A percentile compares a stretch with the other conserved stretches of the same genome.
These are phyloP conservation scores for Barypeithes pellucidus DNA, from an alignment of 2,888 invertebrate genomes.

Conservation along the genomic window DNA sequence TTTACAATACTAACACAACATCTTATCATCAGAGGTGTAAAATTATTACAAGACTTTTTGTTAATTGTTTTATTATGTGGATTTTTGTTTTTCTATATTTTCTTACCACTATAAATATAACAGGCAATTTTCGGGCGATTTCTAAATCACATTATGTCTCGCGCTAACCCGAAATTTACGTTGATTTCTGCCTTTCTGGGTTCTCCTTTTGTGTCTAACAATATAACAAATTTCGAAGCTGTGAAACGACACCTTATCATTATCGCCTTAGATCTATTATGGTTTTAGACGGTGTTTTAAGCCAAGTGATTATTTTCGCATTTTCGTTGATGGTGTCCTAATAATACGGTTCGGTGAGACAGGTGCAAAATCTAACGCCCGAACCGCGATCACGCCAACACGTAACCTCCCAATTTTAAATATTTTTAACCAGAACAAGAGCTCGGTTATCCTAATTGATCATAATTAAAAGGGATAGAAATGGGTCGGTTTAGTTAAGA, in stretches of 20 bases:
- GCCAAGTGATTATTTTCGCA: slow-evolving; percentile 39
- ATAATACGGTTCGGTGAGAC: slow-evolving; percentile 30
- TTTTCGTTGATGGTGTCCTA: slow-evolving; percentile 37
- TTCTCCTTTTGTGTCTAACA: slow-evolving; percentile 29
- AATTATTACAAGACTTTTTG: no score
- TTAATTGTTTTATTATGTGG: no score
- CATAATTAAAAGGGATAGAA: no score
- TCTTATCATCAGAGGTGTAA: no score
- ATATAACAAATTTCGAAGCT: slow-evolving; percentile 29
- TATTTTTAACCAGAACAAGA: no score
- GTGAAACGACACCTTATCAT: slow-evolving; percentile 34
- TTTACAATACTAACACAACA: no score
- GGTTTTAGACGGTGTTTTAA: slow-evolving; percentile 19
- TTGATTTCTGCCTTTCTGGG: background rate
- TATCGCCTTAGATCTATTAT: slow-evolving; percentile 46
- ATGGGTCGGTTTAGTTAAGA: no score
- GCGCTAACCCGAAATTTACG: slow-evolving; percentile 17
- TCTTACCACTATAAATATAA: no score
- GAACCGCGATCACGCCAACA: no score
- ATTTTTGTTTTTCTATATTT: no score
- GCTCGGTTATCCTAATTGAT: no score
- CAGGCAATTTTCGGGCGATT: slow-evolving; percentile 21
- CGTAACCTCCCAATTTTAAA: no score
- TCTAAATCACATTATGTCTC: slow-evolving; percentile 28
- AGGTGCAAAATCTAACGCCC: slow-evolving; percentile 42